Evolutionary conservation across 1,140 invertebrate species (phyloP), one percentile per base, ranked within the genome.

Genomic region (Pseudoatta argentina): DNA sequence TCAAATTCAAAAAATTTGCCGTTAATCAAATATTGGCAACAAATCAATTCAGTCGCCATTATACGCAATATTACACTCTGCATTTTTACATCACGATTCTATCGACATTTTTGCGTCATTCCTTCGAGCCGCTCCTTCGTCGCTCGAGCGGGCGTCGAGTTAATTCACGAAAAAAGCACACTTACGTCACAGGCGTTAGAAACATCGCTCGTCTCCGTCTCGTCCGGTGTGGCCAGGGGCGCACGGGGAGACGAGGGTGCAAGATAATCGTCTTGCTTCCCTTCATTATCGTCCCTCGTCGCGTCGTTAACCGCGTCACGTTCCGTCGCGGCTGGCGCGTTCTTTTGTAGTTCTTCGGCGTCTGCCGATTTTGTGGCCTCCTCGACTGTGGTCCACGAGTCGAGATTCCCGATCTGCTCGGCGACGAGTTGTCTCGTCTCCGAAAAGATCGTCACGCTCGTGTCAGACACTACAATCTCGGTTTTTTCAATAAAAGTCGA

Each of bases 131-230:
- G 18, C 2, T 67, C 8, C 66, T 78, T 66, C 44, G 24, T 67
- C n/a, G 27, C n/a, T 12, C 14, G 10, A 44, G 64, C 30, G 3
- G 24, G 21, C 34, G 18, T 44, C 30, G 51, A 57, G 48, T 81
- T 81, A 81, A 71, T 71, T 57, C 64, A 57, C 66, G 78, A 86
- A 87, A 82, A 67, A 76, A 85, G 63, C 72, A 90, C 78, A 94
- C 94, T 94, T 93, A 94, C 94, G 86, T 93, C 91, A 64, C 91
- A 92, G 66, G 90, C 85, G 86, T 93, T 94, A 89, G 92, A 93
- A 71, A 93, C 89, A 72, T 94, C 92, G 86, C 91, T 92, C 85
- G 88, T 92, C 77, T 92, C 93, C 48, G 64, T 81, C 81, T 94
- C 91, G 51, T 93, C 92, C 24, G 91, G 91, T 8, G 92, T 94